These are phyloP conservation scores for Zaprionus lineosus DNA, from an alignment of 2,888 invertebrate species.

Conservation along the genomic window DNA sequence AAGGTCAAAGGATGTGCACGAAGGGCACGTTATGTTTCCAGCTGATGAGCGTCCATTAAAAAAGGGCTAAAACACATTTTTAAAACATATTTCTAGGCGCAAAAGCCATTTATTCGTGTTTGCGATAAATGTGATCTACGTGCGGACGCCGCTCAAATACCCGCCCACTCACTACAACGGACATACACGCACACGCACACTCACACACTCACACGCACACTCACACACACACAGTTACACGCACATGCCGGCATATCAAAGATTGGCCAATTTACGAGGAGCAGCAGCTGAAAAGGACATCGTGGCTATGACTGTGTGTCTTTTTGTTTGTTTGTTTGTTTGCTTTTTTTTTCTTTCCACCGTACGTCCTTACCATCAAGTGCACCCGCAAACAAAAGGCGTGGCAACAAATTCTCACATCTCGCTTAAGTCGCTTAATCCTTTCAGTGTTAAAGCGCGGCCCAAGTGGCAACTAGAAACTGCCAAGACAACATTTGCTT, in stretches of 20 bases:
- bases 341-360: neutral
- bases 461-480: constrained; percentile 57
- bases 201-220: neutral
- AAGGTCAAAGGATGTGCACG: constrained; percentile 12
- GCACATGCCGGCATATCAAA: constrained; percentile 11
- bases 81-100: constrained; percentile 25
- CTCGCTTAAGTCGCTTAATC: constrained; percentile 72
- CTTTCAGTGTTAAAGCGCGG: constrained; percentile 70
- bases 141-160: constrained; percentile 34
- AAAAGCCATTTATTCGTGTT: constrained; percentile 32
- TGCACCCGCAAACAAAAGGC: constrained; percentile 42
- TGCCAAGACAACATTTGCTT: constrained; percentile 44
- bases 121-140: constrained; percentile 68
- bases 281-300: constrained; percentile 24
- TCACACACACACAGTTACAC: constrained; percentile 14
- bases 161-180: constrained; percentile 19
- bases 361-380: constrained; percentile 22
- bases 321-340: neutral
- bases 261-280: constrained; percentile 54
- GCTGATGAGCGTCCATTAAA: constrained; percentile 45
- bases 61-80: constrained; percentile 40
- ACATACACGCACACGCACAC: constrained; percentile 17
- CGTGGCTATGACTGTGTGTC: constrained; percentile 12
- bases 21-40: constrained; percentile 43
- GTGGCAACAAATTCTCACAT: constrained; percentile 73